A percentile compares a stretch with the other conserved stretches of the same genome.
Conservation (phyloP, 2,797 vertebrate species). For the Hydrolagus colliei region DNA sequence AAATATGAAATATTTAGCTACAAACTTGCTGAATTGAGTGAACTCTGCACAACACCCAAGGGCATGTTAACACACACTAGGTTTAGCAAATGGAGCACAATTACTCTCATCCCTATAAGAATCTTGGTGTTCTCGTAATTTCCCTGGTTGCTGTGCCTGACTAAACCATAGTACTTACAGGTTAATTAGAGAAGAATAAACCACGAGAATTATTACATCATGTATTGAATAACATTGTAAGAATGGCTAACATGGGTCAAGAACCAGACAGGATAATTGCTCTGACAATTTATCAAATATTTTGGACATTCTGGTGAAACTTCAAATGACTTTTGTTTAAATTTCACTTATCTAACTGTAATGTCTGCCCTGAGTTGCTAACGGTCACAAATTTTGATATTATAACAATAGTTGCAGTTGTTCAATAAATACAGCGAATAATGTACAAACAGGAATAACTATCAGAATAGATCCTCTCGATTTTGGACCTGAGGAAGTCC, state of each 20-base stretch:
- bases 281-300: background rate
- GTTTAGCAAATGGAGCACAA: no score
- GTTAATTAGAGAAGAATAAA: background rate
- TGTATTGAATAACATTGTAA: background rate
- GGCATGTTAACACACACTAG: no score
- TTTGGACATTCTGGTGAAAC: background rate
- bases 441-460: no score
- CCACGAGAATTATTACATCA: background rate
- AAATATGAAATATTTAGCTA: no score
- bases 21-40: no score
- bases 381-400: background rate
- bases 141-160: background rate
- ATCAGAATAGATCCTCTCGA: no score
- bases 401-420: background rate
- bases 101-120: no score
- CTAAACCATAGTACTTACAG: background rate
- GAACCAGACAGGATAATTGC: background rate
- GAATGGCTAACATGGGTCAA: background rate
- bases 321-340: background rate
- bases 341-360: background rate
- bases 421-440: background rate
- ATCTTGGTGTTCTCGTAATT: no score
- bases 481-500: no score
- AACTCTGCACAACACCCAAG: no score
- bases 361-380: background rate